Base-by-base conservation (phyloP, 1,140 invertebrate species). In the Habropoda laboriosa region DNA sequence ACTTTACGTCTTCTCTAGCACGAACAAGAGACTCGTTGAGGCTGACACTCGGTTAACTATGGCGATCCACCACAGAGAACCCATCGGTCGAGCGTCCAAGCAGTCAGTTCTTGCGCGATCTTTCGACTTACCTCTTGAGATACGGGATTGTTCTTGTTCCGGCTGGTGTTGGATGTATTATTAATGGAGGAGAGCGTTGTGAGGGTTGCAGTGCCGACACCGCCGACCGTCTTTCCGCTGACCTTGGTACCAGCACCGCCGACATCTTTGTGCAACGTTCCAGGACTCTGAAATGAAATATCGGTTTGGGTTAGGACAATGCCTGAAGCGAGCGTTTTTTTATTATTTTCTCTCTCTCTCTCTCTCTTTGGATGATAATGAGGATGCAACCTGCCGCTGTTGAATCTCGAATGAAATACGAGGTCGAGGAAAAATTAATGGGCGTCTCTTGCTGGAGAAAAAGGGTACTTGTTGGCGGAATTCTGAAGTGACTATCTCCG, bases 231-330 rank as follows among this genome's bases (percentile, higher is more conserved):
- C 86, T 93, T 93, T 70, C 89, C 91, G 88, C 90, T 92, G 83
- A 92, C 90, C 91, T 93, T 93, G 78, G 92, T 92, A 83, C 92
- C 92, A 82, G 89, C 90, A 83, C 90, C 90, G 77, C 91, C 89
- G 82, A 92, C 92, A 93, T 93, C 92, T 89, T 93, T 93, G 90
- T 93, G 92, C 85, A 93, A 86, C 86, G 92, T 92, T 89, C 92
- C 92, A 87, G 92, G 92, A 93, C 92, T 93, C 92, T 93, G 90
- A 75, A 90, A 93, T 84, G 75, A 89, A 82, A 86, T 78, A 89
- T 81, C 72, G 58, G 51, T 21, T 13, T 24, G 27, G 32, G 60
- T 82, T 80, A 60, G 66, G 45, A 53, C 63, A 63, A 72, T 67
- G 40, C 40, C n/a, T 24, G 40, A 13, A 16, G 18, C 35, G 18